Evolutionary conservation across 2,888 invertebrate genomes (phyloP).

Genomic region (Drosophila neotestacea): DNA sequence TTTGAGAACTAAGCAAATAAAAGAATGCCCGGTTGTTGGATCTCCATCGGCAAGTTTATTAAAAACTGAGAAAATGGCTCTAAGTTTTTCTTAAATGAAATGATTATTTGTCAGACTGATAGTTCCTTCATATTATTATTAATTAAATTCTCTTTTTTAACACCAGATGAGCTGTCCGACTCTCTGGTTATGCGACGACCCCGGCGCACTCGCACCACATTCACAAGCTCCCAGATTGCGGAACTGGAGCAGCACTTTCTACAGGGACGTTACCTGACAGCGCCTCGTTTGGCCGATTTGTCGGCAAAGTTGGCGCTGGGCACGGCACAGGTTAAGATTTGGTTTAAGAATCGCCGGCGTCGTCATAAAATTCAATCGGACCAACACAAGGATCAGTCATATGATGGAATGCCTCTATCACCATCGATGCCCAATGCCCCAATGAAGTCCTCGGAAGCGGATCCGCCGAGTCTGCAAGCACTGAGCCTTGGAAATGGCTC

Average conservation of each 20-base stretch:
- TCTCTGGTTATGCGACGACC: conserved; percentile 76
- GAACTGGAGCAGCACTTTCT: conserved; percentile 78
- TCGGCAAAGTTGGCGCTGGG: conserved; percentile 73
- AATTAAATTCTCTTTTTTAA: background rate
- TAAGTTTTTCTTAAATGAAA: background rate
- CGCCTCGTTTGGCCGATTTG: conserved; percentile 69
- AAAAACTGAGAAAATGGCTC: no score
- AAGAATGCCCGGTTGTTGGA: no score
- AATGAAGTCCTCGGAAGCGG: conserved; percentile 46
- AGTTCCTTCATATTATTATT: background rate
- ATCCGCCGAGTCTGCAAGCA: conserved; percentile 69
- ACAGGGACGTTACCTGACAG: conserved; percentile 75
- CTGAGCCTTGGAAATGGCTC: conserved; percentile 55
- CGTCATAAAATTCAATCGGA: conserved; percentile 77
- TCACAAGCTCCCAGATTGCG: conserved; percentile 76
- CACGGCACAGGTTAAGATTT: conserved; percentile 77
- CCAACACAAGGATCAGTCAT: conserved; percentile 68
- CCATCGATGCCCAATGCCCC: conserved; percentile 52
- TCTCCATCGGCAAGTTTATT: no score
- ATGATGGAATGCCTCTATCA: conserved; percentile 72
- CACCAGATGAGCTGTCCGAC: conserved; percentile 70
- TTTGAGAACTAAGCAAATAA: no score
- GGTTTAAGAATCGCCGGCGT: conserved; percentile 82
- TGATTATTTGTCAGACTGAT: background rate
- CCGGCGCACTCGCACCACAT: conserved; percentile 79